phyloP scores from a whole-genome alignment of 2,888 invertebrate genomes.

The Phytoseiulus persimilis region DNA sequence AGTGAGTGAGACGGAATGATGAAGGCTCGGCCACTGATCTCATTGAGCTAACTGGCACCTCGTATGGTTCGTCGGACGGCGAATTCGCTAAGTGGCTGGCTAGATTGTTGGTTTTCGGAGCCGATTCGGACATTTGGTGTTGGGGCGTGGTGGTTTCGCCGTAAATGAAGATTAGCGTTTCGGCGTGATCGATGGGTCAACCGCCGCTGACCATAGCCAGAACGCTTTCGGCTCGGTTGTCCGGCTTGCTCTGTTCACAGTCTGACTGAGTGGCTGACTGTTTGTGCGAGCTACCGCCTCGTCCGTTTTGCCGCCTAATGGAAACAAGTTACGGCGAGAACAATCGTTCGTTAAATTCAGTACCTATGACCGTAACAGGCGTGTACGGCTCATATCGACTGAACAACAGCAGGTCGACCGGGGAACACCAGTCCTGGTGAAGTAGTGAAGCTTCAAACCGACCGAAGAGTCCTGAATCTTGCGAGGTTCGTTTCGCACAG shows the following conservation, averaged over 20 bases:
- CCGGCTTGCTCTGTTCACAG: neutral
- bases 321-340: neutral
- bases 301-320: neutral
- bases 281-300: neutral
- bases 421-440: neutral
- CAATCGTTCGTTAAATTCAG: neutral
- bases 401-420: no score
- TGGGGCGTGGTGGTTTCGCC: neutral
- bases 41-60: neutral
- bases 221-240: neutral
- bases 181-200: neutral
- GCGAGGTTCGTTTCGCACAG: no score
- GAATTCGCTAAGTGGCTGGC: neutral
- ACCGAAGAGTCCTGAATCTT: no score
- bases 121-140: neutral
- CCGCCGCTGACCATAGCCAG: neutral
- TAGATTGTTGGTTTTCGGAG: no score
- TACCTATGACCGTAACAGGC: neutral
- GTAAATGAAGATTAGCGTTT: slow-evolving; percentile 5
- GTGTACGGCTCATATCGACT: neutral
- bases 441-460: no score
- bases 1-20: neutral
- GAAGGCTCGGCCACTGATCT: neutral
- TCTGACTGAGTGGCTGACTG: neutral
- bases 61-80: neutral